These are phyloP conservation scores for Drosophila anomelani DNA, from an alignment of 2,888 invertebrate species.

Conservation along the genomic window DNA sequence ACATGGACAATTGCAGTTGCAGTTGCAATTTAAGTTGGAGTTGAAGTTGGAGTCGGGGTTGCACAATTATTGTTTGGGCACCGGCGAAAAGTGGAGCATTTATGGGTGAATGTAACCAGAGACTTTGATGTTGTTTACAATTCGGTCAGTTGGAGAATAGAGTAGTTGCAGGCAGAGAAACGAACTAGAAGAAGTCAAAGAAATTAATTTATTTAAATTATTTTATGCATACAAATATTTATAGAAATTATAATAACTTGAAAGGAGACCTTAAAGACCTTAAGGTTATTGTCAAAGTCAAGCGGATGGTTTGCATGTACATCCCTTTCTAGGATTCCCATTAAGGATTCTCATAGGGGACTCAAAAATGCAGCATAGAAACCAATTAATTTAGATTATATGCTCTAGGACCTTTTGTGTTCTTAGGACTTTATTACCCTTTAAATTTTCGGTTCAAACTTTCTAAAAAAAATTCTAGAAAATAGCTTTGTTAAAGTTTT, in stretches of 20 bases:
- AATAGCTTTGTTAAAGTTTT: neutral
- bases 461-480: neutral
- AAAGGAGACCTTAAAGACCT: neutral
- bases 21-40: conserved; percentile 5
- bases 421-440: neutral
- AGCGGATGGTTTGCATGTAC: neutral
- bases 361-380: neutral
- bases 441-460: accelerated
- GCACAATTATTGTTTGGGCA: conserved; percentile 31
- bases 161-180: neutral
- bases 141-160: neutral
- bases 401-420: too few relatives aligned
- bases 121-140: conserved; percentile 3
- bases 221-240: too few relatives aligned
- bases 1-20: conserved; percentile 35
- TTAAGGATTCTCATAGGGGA: too few relatives aligned
- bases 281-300: neutral
- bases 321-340: neutral
- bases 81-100: conserved; percentile 22
- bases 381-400: too few relatives aligned
- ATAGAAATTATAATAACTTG: neutral
- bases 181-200: neutral
- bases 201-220: neutral
- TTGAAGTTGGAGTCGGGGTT: conserved; percentile 2
- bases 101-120: conserved; percentile 16